phyloP scores from a whole-genome alignment of 1,140 invertebrate genomes.

The Drosophila mayri region DNA sequence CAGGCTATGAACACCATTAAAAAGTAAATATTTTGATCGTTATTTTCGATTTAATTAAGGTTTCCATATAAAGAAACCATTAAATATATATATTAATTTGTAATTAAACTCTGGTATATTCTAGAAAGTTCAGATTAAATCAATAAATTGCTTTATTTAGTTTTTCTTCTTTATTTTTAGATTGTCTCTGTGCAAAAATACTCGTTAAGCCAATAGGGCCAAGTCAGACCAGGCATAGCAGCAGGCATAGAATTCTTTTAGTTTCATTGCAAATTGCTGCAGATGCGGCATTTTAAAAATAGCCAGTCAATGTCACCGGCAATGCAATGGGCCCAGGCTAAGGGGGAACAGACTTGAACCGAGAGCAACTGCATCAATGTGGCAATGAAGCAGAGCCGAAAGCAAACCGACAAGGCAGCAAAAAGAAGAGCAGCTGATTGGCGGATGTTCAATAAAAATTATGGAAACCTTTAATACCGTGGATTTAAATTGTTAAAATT shows the following conservation, averaged over 20 bases:
- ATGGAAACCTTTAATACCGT: not conserved
- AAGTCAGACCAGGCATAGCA: conserved; percentile 29
- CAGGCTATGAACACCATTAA: not conserved
- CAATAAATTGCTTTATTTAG: not conserved
- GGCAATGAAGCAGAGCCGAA: conserved; percentile 65
- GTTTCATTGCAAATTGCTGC: conserved; percentile 63
- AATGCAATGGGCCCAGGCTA: not conserved
- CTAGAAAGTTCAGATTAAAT: not conserved
- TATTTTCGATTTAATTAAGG: not conserved
- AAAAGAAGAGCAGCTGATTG: conserved; percentile 12
- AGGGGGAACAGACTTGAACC: conserved; percentile 21
- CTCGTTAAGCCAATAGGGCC: conserved; percentile 34
- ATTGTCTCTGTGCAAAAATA: conserved; percentile 3
- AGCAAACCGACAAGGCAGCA: conserved; percentile 21
- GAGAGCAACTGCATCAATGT: conserved; percentile 66
- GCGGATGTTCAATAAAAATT: not conserved
- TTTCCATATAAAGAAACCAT: no score
- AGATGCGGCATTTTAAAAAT: conserved; percentile 73
- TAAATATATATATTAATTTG: no score
- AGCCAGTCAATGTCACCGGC: conserved; percentile 67
- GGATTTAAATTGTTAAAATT: not conserved
- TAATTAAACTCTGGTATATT: not conserved
- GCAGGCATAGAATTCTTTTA: conserved; percentile 51
- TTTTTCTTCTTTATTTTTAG: fast-evolving
- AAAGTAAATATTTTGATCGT: not conserved